Percentiles rank a stretch among this genome's conserved stretches.
Conservation (phyloP, 2,888 invertebrate species). For the Lochmaea crataegi region DNA sequence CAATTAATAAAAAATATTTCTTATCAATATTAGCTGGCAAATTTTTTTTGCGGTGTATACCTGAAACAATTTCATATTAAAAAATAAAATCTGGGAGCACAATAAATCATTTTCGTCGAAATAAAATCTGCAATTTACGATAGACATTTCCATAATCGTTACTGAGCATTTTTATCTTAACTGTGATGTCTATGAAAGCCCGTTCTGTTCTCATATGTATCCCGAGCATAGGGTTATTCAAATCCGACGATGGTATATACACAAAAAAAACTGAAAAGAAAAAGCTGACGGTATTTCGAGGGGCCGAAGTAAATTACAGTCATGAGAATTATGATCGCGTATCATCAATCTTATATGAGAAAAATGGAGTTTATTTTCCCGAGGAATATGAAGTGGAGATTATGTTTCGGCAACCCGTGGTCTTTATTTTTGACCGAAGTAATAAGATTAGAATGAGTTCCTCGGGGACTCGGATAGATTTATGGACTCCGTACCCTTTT, state of each 20-base stretch:
- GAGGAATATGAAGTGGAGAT: constrained; percentile 40
- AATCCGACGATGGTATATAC: constrained; percentile 14
- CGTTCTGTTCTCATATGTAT: constrained; percentile 12
- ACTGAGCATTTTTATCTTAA: background rate
- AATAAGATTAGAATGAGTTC: constrained; percentile 24
- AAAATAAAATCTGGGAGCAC: background rate
- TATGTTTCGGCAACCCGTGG: constrained; percentile 31
- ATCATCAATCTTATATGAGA: constrained; percentile 36
- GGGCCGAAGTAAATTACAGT: constrained; percentile 33
- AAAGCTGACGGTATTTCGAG: constrained; percentile 14
- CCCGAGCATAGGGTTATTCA: constrained; percentile 19
- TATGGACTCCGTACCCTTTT: background rate
- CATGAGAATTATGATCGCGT: constrained; percentile 37
- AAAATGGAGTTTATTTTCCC: constrained; percentile 35
- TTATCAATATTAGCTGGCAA: too few species aligned
- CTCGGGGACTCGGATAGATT: background rate
- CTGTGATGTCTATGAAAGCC: background rate
- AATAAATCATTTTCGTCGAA: background rate
- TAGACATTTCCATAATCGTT: constrained; percentile 7
- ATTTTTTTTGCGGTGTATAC: too few species aligned
- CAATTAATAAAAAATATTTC: too few species aligned
- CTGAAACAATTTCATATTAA: background rate
- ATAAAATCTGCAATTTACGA: constrained; percentile 9
- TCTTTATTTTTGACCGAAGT: constrained; percentile 28
- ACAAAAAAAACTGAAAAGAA: constrained; percentile 18